Conservation (phyloP, 2,888 invertebrate genomes). For the Himalopsyche anomala region DNA sequence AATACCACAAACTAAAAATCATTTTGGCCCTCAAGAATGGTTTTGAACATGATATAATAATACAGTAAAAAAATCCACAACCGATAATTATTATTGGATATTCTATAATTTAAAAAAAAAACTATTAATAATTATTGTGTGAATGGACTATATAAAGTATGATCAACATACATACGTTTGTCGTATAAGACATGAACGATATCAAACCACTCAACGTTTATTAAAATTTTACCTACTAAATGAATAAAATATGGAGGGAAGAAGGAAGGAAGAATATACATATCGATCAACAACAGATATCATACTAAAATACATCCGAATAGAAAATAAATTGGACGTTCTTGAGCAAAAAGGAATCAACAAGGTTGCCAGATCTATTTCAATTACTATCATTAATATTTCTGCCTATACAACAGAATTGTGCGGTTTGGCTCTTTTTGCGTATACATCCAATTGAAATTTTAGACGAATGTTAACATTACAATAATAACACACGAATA, state of each 20-base stretch:
- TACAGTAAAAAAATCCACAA: background rate
- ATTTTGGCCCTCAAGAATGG: background rate
- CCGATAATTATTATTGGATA: background rate
- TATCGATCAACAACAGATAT: background rate
- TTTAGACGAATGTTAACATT: background rate
- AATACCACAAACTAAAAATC: background rate
- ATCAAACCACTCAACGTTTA: background rate
- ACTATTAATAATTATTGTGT: background rate
- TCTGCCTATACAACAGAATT: background rate
- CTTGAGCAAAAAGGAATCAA: background rate
- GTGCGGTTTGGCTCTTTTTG: background rate
- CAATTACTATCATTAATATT: too few relatives aligned
- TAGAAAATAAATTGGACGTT: background rate
- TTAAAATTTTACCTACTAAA: background rate
- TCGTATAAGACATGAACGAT: background rate
- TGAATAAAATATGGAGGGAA: background rate
- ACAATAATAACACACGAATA: background rate
- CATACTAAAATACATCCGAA: background rate
- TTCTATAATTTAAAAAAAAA: background rate
- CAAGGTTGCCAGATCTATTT: background rate
- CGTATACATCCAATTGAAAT: background rate
- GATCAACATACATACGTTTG: background rate
- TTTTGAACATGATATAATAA: background rate
- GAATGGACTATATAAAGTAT: background rate
- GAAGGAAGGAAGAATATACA: background rate